These are phyloP conservation scores for Athetis lepigone DNA, from an alignment of 2,888 invertebrate species.

Conservation along the genomic window DNA sequence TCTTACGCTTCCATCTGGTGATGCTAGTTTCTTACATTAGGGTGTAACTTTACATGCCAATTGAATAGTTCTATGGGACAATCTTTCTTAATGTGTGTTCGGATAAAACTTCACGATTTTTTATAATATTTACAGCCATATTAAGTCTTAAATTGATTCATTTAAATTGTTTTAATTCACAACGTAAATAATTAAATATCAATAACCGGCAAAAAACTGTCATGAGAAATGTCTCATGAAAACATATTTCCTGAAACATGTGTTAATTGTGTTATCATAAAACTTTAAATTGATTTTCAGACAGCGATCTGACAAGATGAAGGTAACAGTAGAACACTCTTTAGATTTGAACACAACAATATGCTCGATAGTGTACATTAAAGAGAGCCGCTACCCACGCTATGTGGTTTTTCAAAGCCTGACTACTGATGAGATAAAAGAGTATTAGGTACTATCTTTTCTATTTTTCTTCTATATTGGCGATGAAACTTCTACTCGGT, in stretches of 20 bases:
- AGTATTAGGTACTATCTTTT: not conserved
- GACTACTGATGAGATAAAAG: conserved; percentile 7
- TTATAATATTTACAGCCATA: too few species aligned
- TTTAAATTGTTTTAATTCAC: too few species aligned
- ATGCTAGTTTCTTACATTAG: conserved; percentile 5
- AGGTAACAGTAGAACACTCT: conserved; percentile 1
- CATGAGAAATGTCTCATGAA: too few species aligned
- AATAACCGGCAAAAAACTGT: too few species aligned
- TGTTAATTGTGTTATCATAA: conserved; percentile 1
- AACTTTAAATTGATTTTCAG: conserved; percentile 3
- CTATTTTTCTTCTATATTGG: conserved; percentile 13
- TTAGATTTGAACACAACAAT: conserved; percentile 23
- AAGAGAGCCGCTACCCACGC: not conserved
- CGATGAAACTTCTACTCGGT: conserved; percentile 1
- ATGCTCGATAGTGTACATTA: conserved; percentile 6
- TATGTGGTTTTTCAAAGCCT: conserved; percentile 5
- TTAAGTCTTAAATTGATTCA: not conserved
- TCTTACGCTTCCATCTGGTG: not conserved
- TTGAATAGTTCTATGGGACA: not conserved
- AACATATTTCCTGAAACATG: not conserved
- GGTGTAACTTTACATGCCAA: conserved; percentile 3
- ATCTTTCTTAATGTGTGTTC: not conserved
- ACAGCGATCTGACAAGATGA: conserved; percentile 3
- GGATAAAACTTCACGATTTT: not conserved
- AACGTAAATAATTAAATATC: too few species aligned